phyloP scores from a whole-genome alignment of 2,888 invertebrate species.

The Sipha maydis region DNA sequence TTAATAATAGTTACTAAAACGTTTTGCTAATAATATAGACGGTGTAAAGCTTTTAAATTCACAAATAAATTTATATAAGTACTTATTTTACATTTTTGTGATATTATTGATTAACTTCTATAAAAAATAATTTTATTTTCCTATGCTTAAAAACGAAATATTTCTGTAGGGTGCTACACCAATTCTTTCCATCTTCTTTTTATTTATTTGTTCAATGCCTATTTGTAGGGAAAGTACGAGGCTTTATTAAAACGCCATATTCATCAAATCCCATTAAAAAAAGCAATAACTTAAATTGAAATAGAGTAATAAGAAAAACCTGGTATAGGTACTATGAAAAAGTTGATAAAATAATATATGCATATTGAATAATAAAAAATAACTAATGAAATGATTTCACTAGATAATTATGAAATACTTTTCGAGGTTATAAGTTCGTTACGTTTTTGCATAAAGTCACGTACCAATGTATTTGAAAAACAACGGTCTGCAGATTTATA shows the following conservation, averaged over 20 bases:
- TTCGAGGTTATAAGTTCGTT: neutral
- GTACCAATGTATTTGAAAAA: neutral
- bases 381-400: neutral
- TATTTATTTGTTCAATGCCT: constrained; percentile 5
- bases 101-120: neutral
- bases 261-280: neutral
- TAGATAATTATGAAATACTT: neutral
- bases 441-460: neutral
- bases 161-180: neutral
- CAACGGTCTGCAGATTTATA: neutral
- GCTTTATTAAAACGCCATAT: neutral
- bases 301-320: neutral
- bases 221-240: neutral
- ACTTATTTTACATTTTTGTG: neutral
- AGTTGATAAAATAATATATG: neutral
- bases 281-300: neutral
- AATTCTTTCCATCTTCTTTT: neutral
- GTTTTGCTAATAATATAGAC: neutral
- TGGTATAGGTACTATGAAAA: neutral
- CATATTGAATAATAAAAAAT: neutral
- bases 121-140: neutral
- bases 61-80: neutral
- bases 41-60: neutral
- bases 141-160: neutral
- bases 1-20: neutral